Evolutionary conservation across 2,113 vertebrate species (phyloP).

Genomic region (Aegotheles bennettii): DNA sequence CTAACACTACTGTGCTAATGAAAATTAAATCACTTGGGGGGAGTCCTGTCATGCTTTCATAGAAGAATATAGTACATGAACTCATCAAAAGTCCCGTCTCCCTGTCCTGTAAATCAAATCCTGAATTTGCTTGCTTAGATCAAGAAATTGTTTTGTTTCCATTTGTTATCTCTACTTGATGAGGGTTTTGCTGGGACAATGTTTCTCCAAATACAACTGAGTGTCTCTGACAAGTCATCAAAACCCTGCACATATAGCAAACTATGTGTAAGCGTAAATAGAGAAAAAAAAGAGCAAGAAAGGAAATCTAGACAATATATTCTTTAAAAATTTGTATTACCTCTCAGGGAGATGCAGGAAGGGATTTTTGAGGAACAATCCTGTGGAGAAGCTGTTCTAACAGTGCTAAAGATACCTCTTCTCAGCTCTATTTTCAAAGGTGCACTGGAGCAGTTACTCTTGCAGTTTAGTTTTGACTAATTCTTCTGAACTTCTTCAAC

Average conservation of each 20-base stretch:
- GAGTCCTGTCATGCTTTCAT: background rate
- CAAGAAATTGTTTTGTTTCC: background rate
- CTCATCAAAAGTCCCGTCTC: background rate
- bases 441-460: background rate
- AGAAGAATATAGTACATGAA: background rate
- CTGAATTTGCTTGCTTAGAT: slow-evolving; percentile 16
- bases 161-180: slow-evolving; percentile 14
- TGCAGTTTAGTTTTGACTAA: background rate
- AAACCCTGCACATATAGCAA: background rate
- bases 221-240: slow-evolving; percentile 12
- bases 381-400: background rate
- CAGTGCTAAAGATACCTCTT: background rate
- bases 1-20: slow-evolving; percentile 7
- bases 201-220: slow-evolving; percentile 27
- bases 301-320: background rate
- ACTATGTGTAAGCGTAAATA: background rate
- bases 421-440: background rate
- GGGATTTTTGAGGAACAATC: background rate
- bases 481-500: background rate
- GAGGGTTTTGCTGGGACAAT: slow-evolving; percentile 19
- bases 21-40: background rate
- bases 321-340: background rate
- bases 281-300: background rate
- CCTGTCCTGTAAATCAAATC: background rate
- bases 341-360: background rate